Conservation (phyloP, 2,113 vertebrate species). For the Tyto alba region DNA sequence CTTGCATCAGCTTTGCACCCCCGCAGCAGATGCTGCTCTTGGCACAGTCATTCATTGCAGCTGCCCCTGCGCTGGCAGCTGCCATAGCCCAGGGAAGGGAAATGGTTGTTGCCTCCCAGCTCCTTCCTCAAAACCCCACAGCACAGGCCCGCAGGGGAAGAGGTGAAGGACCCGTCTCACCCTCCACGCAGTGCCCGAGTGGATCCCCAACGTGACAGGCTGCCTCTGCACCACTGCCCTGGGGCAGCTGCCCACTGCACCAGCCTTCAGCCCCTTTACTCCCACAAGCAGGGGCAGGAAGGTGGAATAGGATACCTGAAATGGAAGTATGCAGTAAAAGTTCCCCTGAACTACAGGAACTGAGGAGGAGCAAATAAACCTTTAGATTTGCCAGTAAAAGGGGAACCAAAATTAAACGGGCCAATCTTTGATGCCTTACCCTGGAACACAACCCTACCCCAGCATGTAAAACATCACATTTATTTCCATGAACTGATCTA, state of each 20-base stretch:
- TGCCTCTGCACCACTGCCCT: neutral
- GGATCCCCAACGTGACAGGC: rapidly evolving
- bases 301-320: neutral
- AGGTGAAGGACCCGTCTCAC: neutral
- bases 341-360: neutral
- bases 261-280: rapidly evolving
- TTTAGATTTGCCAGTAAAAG: neutral
- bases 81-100: neutral
- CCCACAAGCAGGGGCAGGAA: neutral
- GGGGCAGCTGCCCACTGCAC: neutral
- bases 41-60: neutral
- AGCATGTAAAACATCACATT: neutral
- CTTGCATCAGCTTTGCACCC: neutral
- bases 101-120: neutral
- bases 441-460: neutral
- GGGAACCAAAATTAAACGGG: neutral
- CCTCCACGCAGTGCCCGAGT: rapidly evolving
- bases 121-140: neutral
- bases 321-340: neutral
- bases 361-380: neutral
- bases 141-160: neutral
- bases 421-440: neutral
- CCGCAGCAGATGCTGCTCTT: neutral
- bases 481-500: neutral
- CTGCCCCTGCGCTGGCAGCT: neutral